Evolutionary conservation across 2,888 invertebrate genomes (phyloP).

Genomic region (Parochlus steinenii): DNA sequence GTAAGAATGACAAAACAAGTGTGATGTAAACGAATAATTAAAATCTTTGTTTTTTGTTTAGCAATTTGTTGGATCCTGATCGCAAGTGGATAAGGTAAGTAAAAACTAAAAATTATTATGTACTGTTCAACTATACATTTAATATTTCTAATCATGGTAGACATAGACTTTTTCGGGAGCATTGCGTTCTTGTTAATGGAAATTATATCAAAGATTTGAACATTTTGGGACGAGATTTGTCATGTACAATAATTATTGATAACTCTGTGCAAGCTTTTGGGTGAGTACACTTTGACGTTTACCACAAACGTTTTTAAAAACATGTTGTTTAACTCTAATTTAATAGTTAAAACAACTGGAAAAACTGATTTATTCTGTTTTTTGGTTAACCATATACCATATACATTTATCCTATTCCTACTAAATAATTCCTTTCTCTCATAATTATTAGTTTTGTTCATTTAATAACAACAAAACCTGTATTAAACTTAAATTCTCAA

Average conservation of each 20-base stretch:
- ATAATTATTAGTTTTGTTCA: background rate
- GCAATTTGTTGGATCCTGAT: slow-evolving; percentile 80
- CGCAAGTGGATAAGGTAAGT: slow-evolving; percentile 54
- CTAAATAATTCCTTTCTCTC: background rate
- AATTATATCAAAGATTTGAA: slow-evolving; percentile 93
- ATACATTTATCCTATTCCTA: slow-evolving; percentile 8
- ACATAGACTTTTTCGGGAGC: slow-evolving; percentile 81
- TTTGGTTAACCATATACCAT: slow-evolving; percentile 11
- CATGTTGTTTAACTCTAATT: too few relatives aligned
- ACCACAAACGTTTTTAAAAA: too few relatives aligned
- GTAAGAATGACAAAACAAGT: too few relatives aligned
- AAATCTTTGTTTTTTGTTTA: too few relatives aligned
- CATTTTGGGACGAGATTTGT: slow-evolving; percentile 79
- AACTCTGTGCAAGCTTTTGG: slow-evolving; percentile 91
- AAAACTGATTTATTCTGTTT: slow-evolving; percentile 8
- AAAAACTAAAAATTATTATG: background rate
- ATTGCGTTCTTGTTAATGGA: slow-evolving; percentile 87
- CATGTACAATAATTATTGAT: slow-evolving; percentile 74
- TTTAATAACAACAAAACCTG: background rate
- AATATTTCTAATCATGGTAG: slow-evolving; percentile 14
- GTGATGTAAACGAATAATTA: too few relatives aligned
- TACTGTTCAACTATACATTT: background rate
- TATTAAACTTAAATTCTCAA: background rate
- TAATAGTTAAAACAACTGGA: slow-evolving; percentile 3
- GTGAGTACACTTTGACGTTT: slow-evolving; percentile 29